Base-by-base conservation (phyloP, 2,797 vertebrate species). In the Babyrousa celebensis region DNA sequence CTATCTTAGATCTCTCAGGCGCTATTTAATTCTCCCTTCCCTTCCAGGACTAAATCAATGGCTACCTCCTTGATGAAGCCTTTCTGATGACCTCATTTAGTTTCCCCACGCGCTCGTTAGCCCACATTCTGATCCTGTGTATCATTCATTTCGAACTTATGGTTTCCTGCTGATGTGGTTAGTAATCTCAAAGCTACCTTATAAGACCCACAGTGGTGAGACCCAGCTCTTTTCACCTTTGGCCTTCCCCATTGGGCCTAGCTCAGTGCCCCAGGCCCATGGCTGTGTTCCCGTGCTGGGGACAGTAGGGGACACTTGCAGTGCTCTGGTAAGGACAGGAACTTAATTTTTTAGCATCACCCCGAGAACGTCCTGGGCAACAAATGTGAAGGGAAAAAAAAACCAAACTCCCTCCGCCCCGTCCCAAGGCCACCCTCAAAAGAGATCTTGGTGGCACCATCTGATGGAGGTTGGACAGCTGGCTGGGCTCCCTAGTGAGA, bases 301-400 rank as follows among this genome's bases (percentile, higher is more conserved):
- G 27, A 36, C 87, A 14, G 10, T 52, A 18, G 82, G 60, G 36
- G 48, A 86, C 72, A 62, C 85, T 36, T 48, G 17, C 72, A 77
- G 77, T 3, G 27, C 58, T 90, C 23, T 40, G 25, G 20, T 6
- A 56, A 86, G 58, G 48, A 85, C 60, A 63, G 95, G 96, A 96
- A 72, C 71, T 97, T 95, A 86, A 36, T 96, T 94, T 97, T 98
- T 93, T 96, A 97, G 97, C 96, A 96, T 97, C 98, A 97, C 96
- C 95, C 97, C 96, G 95, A 95, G 97, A 94, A 93, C 91, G 60
- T 96, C 93, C 94, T 85, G 85, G 89, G 86, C 85, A 97, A 92
- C 78, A 96, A 91, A 78, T 58, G 12, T 25, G 27, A 78, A 93
- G 40, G 82, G 78, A 67, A 82, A 91, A 82, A 91, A 92, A 75